Conservation (phyloP, 1,140 invertebrate species). For the Temnothorax nylanderi region DNA sequence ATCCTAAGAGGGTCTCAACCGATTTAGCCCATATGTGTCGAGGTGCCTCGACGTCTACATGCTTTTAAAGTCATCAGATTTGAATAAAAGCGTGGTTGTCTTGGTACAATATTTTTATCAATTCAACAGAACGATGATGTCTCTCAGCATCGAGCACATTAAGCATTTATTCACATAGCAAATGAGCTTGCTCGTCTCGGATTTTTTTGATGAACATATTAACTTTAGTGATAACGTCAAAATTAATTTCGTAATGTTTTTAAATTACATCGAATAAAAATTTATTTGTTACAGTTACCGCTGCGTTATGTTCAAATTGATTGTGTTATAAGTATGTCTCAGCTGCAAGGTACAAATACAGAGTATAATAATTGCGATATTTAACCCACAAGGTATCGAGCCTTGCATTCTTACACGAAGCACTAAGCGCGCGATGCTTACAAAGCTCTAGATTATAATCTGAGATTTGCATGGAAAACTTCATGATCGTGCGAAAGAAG, state of each 20-base stretch:
- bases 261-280: neutral
- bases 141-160: neutral
- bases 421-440: constrained; percentile 52
- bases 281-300: neutral
- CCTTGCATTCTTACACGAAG: constrained; percentile 53
- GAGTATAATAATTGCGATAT: constrained; percentile 47
- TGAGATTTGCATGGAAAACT: constrained; percentile 54
- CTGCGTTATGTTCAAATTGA: constrained; percentile 14
- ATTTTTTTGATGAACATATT: neutral
- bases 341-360: constrained; percentile 33
- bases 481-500: constrained; percentile 57
- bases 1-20: neutral
- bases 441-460: constrained; percentile 57
- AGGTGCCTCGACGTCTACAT: neutral
- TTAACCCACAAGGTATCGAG: constrained; percentile 37
- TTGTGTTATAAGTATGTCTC: neutral
- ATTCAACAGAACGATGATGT: neutral
- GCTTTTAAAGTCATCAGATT: constrained; percentile 30
- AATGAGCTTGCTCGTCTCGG: neutral
- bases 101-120: neutral
- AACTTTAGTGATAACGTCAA: neutral
- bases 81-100: neutral
- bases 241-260: constrained; percentile 15
- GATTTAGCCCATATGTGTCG: constrained; percentile 26
- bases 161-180: neutral